A percentile compares a stretch with the other conserved stretches of the same genome.
These are phyloP conservation scores for Stegodyphus dumicola DNA, from an alignment of 1,140 invertebrate genomes.

Conservation along the genomic window DNA sequence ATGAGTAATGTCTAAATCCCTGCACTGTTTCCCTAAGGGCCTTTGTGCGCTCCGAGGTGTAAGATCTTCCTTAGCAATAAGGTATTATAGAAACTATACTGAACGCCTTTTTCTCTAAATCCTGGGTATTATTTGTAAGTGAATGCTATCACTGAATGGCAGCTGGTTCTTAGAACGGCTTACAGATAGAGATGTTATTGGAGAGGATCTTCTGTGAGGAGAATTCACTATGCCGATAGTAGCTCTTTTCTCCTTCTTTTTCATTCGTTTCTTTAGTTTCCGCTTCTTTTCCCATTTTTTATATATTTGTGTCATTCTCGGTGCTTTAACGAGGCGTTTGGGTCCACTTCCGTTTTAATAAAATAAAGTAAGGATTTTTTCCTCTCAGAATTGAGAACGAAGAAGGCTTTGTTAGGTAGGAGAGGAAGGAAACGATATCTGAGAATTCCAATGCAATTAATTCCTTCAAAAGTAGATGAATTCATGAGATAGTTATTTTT, in stretches of 20 bases:
- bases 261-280: background rate
- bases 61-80: background rate
- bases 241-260: background rate
- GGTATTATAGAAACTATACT: constrained; percentile 22
- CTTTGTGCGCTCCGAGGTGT: too few species aligned
- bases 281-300: constrained; percentile 2
- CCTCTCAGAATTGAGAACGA: too few species aligned
- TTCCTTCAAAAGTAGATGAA: too few species aligned
- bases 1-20: too few species aligned
- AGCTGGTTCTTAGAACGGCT: constrained; percentile 21
- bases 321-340: constrained; percentile 14
- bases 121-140: constrained; percentile 39
- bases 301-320: constrained; percentile 15
- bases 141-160: constrained; percentile 27
- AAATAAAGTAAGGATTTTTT: background rate
- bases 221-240: constrained; percentile 10
- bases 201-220: too few species aligned
- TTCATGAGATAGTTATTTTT: too few species aligned
- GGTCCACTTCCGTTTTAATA: constrained; percentile 2
- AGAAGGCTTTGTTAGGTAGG: too few species aligned
- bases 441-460: too few species aligned
- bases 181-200: constrained; percentile 37
- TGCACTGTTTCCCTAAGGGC: too few species aligned
- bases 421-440: too few species aligned
- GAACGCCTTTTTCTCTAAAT: constrained; percentile 12